A percentile compares a stretch with the other conserved stretches of the same genome.
Conservation (phyloP, 2,797 vertebrate genomes). For the Trematomus bernacchii region DNA sequence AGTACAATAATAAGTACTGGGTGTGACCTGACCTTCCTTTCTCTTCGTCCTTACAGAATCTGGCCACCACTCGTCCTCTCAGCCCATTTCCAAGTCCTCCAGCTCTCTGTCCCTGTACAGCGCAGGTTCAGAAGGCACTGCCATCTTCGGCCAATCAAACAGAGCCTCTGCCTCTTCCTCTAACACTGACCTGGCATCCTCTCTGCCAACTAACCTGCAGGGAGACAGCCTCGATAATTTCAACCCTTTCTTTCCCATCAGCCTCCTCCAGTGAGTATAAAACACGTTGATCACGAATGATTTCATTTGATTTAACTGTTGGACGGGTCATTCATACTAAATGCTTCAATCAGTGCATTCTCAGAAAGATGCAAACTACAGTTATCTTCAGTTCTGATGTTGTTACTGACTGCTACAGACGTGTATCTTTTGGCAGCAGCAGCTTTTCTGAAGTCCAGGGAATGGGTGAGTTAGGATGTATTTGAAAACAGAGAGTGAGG, state of each 20-base stretch:
- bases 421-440: conserved; percentile 74
- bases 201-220: conserved; percentile 83
- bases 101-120: conserved; percentile 88
- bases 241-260: conserved; percentile 88
- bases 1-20: background rate
- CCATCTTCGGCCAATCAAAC: conserved; percentile 86
- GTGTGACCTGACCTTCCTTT: background rate
- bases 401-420: conserved; percentile 74
- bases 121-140: conserved; percentile 85
- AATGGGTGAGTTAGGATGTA: conserved; percentile 81
- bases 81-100: conserved; percentile 87
- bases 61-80: conserved; percentile 72
- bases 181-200: conserved; percentile 85
- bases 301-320: conserved; percentile 3
- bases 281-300: background rate
- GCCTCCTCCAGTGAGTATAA: conserved; percentile 87
- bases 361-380: background rate
- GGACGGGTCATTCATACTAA: conserved; percentile 9
- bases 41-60: conserved; percentile 65
- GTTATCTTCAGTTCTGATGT: conserved; percentile 11
- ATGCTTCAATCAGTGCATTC: too few species aligned
- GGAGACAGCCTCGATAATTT: conserved; percentile 84
- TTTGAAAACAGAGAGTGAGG: conserved; percentile 36
- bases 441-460: conserved; percentile 75
- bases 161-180: conserved; percentile 85